Evolutionary conservation across 2,797 vertebrate species (phyloP).

Genomic region (Psittacula derbiana): DNA sequence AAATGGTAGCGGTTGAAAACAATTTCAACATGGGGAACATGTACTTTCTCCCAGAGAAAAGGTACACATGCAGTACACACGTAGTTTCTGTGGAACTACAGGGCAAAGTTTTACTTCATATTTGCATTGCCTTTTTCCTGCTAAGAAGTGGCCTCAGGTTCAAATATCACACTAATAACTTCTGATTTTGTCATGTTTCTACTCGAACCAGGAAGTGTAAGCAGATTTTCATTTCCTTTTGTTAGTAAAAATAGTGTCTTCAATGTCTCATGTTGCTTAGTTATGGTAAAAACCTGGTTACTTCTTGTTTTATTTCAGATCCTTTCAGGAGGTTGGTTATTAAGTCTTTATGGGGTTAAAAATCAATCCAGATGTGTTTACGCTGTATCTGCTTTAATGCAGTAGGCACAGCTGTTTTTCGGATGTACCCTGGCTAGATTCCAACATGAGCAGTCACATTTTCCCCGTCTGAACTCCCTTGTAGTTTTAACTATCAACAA

Average conservation of each 20-base stretch:
- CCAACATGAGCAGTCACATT: background rate
- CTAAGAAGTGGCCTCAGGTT: background rate
- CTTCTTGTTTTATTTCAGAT: background rate
- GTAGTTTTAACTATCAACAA: conserved; percentile 16
- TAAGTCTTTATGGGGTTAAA: conserved; percentile 33
- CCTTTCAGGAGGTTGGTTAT: background rate
- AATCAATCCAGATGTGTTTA: conserved; percentile 52
- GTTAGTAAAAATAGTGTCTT: background rate
- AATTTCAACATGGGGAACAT: background rate
- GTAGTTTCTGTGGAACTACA: background rate
- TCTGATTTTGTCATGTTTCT: background rate
- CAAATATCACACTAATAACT: background rate
- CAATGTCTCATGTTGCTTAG: background rate
- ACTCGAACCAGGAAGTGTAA: background rate
- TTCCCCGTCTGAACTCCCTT: background rate
- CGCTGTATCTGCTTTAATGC: background rate
- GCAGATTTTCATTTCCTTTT: background rate
- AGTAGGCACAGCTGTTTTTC: conserved; percentile 44
- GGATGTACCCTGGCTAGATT: conserved; percentile 19
- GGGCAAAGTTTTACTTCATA: background rate
- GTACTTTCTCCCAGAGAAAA: background rate
- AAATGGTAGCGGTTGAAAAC: background rate
- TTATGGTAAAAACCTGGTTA: background rate
- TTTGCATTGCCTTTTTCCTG: background rate
- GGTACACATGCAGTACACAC: background rate